These are phyloP conservation scores for Hylaeus volcanicus DNA, from an alignment of 1,140 invertebrate genomes.

Conservation along the genomic window DNA sequence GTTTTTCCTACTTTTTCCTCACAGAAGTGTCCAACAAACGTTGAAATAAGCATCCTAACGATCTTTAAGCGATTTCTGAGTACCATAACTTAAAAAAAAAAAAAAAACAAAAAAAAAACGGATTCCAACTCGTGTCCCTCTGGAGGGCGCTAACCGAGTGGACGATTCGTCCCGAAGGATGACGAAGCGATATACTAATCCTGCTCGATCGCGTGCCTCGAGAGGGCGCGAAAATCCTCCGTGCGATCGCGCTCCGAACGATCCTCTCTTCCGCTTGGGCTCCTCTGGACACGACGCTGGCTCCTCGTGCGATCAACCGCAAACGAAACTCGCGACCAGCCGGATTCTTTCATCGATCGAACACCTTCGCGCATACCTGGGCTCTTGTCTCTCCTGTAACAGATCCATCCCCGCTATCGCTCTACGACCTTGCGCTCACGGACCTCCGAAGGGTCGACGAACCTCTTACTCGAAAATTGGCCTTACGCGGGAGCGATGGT, in stretches of 20 bases:
- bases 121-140: neutral
- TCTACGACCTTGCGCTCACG: too few relatives aligned
- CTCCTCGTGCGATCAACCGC: slow-evolving; percentile 4
- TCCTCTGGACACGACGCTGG: neutral
- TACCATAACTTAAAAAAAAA: neutral
- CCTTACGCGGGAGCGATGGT: neutral
- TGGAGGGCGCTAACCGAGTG: neutral
- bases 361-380: neutral
- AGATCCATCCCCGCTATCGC: too few relatives aligned
- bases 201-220: slow-evolving; percentile 71
- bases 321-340: slow-evolving; percentile 22
- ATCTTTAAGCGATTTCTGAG: too few relatives aligned
- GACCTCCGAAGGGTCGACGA: too few relatives aligned
- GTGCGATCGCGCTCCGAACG: slow-evolving; percentile 61
- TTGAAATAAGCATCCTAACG: too few relatives aligned
- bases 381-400: too few relatives aligned
- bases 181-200: slow-evolving; percentile 76
- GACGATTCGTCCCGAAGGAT: slow-evolving; percentile 35
- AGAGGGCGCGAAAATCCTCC: slow-evolving; percentile 72
- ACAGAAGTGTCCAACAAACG: too few relatives aligned
- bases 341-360: neutral
- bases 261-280: slow-evolving; percentile 54
- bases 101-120: neutral
- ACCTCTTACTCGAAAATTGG: neutral
- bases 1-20: too few relatives aligned